phyloP scores from a whole-genome alignment of 2,888 invertebrate species.

The Stenchaetothrips biformis region DNA sequence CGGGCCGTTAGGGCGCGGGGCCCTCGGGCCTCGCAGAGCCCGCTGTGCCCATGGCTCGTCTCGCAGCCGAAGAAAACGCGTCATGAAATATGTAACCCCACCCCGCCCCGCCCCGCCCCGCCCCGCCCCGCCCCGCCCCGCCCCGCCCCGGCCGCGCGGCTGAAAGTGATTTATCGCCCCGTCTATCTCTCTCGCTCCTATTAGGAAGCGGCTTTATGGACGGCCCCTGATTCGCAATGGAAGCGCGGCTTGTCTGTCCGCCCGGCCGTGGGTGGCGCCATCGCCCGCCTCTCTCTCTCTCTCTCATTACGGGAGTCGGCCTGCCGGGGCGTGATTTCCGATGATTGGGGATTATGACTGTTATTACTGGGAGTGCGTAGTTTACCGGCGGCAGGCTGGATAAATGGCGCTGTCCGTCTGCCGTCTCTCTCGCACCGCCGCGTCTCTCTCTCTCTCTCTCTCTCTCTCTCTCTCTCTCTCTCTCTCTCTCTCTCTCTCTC shows the following conservation, averaged over 20 bases:
- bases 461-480: background rate
- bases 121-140: background rate
- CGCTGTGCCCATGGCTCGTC: background rate
- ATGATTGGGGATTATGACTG: background rate
- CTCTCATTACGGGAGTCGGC: background rate
- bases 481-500: background rate
- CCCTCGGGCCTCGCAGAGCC: background rate
- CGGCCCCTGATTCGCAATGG: background rate
- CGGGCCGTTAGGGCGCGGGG: background rate
- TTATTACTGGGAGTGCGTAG: background rate
- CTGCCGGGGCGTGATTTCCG: background rate
- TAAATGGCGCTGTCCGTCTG: background rate
- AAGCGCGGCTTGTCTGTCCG: background rate
- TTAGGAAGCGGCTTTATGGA: too few species aligned
- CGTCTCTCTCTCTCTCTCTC: background rate
- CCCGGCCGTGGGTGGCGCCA: background rate
- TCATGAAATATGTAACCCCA: conserved; percentile 11
- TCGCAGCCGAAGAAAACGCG: conserved; percentile 5
- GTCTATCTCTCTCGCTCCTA: too few species aligned
- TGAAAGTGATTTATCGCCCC: background rate
- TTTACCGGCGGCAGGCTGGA: background rate
- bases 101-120: background rate
- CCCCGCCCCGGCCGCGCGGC: too few species aligned
- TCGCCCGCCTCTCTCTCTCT: background rate
- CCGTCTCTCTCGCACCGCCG: background rate